These are phyloP conservation scores for Neoitamus cyanurus DNA, from an alignment of 2,888 invertebrate genomes.

Conservation along the genomic window DNA sequence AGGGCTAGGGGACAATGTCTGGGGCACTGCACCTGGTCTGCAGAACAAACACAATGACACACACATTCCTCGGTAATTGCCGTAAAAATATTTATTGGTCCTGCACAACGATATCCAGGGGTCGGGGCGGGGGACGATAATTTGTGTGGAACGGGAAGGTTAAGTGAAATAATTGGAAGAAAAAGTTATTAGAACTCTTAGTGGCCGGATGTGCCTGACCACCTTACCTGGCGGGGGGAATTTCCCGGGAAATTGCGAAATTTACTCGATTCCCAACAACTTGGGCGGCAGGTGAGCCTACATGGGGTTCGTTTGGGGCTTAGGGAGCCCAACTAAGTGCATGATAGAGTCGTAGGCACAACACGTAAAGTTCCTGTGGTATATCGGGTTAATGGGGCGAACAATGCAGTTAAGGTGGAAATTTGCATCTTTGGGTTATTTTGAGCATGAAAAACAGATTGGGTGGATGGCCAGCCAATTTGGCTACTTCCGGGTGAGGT, in stretches of 20 bases:
- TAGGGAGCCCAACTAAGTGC: not conserved
- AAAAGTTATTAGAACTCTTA: not conserved
- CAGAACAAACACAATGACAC: not conserved
- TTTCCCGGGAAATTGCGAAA: conserved; percentile 7
- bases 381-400: not conserved
- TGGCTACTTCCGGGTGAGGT: not conserved
- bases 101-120: not conserved
- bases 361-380: not conserved
- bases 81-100: conserved; percentile 7
- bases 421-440: not conserved
- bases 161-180: not conserved
- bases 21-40: not conserved
- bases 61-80: conserved; percentile 22
- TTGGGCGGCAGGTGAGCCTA: not conserved
- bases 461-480: not conserved
- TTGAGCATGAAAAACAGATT: not conserved
- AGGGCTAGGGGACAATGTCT: not conserved
- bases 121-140: not conserved
- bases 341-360: not conserved
- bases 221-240: not conserved
- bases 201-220: not conserved
- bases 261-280: conserved; percentile 4
- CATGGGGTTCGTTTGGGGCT: not conserved
- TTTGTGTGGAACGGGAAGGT: not conserved
- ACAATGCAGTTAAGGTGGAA: conserved; percentile 1